Evolutionary conservation across 53 echinoderm and acorn worm species (phyloP), one percentile per base, ranked within the genome.

Genomic region (Hippasteria phrygiana): DNA sequence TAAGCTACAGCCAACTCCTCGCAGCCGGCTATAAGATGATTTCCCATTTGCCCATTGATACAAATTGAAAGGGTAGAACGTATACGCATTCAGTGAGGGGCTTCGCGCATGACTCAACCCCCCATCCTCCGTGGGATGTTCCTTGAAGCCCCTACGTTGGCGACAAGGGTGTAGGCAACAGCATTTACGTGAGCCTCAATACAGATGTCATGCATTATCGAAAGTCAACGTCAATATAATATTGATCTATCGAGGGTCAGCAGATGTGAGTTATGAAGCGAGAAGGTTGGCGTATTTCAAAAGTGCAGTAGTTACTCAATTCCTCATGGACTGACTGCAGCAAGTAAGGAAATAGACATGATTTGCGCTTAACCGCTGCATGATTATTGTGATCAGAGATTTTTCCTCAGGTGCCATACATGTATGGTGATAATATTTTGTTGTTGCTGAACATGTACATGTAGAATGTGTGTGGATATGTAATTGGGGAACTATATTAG

Each of bases 131-230:
- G 20, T 41, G 12, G 8, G 62, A 79, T 59, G 62, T 18, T 45
- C 18, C 17, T 27, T 12, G 34, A 28, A 67, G 17, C 69, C 17
- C 69, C n/a, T 18, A 3, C 35, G 17, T 33, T 24, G 56, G 22
- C 46, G 79, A 29, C 69, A 16, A 10, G 5, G 20, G 22, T 79
- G 62, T 32, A 24, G 11, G 53, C 35, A 36, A 59, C 37, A 37
- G 17, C 38, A 36, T 18, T 83, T 43, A 46, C 83, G 41, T 18
- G 43, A 16, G 42, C 70, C 71, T 69, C 1, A 20, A 27, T 11
- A n/a, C 85, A 85, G 35, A 71, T 85, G 85, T 85, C 85, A 50
- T 24, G 14, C 20, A 46, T 85, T 85, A 85, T 71, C 33, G 85
- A 71, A 69, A 48, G 50, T 71, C 85, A 85, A 24, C 71, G 38